Percentiles rank a stretch among this genome's conserved stretches.
Evolutionary conservation across 1,140 invertebrate genomes (phyloP).

Genomic region (Portunus trituberculatus): DNA sequence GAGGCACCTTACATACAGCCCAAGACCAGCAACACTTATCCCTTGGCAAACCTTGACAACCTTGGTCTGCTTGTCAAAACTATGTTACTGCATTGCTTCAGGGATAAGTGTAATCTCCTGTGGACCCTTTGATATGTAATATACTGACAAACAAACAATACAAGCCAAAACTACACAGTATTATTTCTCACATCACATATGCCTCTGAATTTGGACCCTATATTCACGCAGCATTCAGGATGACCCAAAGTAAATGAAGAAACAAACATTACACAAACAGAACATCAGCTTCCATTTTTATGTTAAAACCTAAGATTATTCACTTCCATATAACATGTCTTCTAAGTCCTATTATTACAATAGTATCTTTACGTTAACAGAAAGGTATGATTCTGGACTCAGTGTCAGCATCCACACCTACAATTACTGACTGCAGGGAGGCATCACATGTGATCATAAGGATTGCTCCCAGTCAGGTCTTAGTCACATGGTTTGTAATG

Average conservation of each 20-base stretch:
- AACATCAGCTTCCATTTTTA: neutral
- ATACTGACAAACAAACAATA: conserved; percentile 9
- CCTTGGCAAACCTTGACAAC: neutral
- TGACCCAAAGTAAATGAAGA: neutral
- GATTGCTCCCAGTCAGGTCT: neutral
- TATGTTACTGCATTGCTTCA: neutral
- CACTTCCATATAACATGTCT: neutral
- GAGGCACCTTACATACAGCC: neutral
- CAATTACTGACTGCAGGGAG: neutral
- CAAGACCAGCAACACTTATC: neutral
- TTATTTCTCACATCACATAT: neutral
- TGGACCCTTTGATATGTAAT: conserved; percentile 53
- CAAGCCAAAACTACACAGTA: neutral
- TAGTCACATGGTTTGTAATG: neutral
- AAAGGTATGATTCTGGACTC: neutral
- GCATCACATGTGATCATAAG: neutral
- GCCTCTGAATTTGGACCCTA: neutral
- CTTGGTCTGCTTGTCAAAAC: neutral
- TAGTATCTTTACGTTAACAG: neutral
- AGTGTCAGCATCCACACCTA: neutral
- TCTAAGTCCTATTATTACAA: neutral
- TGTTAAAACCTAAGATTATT: neutral
- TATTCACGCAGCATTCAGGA: neutral
- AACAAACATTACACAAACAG: neutral
- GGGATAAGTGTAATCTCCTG: neutral